These are phyloP conservation scores for Drosophila arizonae DNA, from an alignment of 1,140 invertebrate species.

Conservation along the genomic window DNA sequence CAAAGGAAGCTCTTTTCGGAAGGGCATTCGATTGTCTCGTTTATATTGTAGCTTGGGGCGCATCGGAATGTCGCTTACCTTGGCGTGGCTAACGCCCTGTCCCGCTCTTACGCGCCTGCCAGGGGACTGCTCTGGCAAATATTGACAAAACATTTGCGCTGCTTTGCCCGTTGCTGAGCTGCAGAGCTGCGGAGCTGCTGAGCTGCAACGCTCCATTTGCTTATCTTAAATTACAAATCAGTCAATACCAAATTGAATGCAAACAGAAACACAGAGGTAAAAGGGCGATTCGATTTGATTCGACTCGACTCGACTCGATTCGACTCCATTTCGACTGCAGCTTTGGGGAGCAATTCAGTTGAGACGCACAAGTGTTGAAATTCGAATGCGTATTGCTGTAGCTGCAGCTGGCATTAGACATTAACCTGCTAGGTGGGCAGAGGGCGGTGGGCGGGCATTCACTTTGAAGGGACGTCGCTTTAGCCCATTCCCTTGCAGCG, in stretches of 20 bases:
- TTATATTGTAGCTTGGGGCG: slow-evolving; percentile 1
- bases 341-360: slow-evolving; percentile 14
- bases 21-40: not conserved
- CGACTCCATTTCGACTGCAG: slow-evolving; percentile 17
- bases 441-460: not conserved
- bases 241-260: slow-evolving; percentile 74
- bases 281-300: slow-evolving; percentile 7
- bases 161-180: slow-evolving; percentile 34
- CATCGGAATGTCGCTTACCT: slow-evolving; percentile 16
- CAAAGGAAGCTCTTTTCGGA: not conserved
- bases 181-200: slow-evolving; percentile 10
- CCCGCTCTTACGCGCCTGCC: not conserved
- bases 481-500: slow-evolving; percentile 23
- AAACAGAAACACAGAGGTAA: slow-evolving; percentile 54
- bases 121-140: slow-evolving; percentile 49
- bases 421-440: no score
- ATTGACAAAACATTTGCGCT: slow-evolving; percentile 75
- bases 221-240: slow-evolving; percentile 81
- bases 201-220: slow-evolving; percentile 62
- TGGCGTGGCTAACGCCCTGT: slow-evolving; percentile 16
- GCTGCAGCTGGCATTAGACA: not conserved
- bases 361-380: slow-evolving; percentile 9
- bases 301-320: not conserved
- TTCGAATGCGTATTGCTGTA: not conserved
- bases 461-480: slow-evolving; percentile 9